A percentile compares a stretch with the other conserved stretches of the same genome.
phyloP scores from a whole-genome alignment of 2,888 invertebrate genomes.

The Pollenia griseotomentosa region DNA sequence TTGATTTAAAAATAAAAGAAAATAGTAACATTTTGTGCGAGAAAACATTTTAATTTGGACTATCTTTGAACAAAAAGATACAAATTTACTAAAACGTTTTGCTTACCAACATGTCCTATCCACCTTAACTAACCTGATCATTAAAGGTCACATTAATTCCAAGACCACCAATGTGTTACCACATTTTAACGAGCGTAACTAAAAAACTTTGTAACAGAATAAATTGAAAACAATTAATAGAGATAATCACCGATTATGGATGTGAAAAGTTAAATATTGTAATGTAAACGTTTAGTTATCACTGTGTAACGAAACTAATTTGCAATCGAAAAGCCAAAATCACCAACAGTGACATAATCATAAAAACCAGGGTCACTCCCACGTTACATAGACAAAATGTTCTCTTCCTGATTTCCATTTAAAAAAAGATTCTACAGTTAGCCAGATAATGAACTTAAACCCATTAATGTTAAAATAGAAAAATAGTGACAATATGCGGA shows the following conservation, averaged over 20 bases:
- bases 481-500: slow-evolving; percentile 47
- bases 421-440: slow-evolving; percentile 14
- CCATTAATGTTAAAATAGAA: slow-evolving; percentile 19
- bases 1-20: too few species aligned
- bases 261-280: slow-evolving; percentile 39
- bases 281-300: slow-evolving; percentile 37
- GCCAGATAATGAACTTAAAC: slow-evolving; percentile 58
- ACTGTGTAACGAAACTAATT: slow-evolving; percentile 71
- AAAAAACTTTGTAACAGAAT: slow-evolving; percentile 57
- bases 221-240: slow-evolving; percentile 72
- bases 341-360: slow-evolving; percentile 48
- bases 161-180: slow-evolving; percentile 68
- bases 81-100: too few species aligned
- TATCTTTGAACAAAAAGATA: too few species aligned
- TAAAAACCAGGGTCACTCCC: slow-evolving; percentile 63
- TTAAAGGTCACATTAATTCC: slow-evolving; percentile 64
- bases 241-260: slow-evolving; percentile 71
- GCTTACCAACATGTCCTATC: background rate
- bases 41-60: too few species aligned
- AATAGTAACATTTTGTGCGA: too few species aligned
- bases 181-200: slow-evolving; percentile 67
- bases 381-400: slow-evolving; percentile 4
- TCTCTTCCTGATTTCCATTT: background rate
- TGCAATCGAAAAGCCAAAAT: slow-evolving; percentile 63
- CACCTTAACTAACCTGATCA: slow-evolving; percentile 35